A percentile compares a stretch with the other conserved stretches of the same genome.
Conservation (phyloP, 1,140 invertebrate genomes). For the Bombus haemorrhoidalis region DNA sequence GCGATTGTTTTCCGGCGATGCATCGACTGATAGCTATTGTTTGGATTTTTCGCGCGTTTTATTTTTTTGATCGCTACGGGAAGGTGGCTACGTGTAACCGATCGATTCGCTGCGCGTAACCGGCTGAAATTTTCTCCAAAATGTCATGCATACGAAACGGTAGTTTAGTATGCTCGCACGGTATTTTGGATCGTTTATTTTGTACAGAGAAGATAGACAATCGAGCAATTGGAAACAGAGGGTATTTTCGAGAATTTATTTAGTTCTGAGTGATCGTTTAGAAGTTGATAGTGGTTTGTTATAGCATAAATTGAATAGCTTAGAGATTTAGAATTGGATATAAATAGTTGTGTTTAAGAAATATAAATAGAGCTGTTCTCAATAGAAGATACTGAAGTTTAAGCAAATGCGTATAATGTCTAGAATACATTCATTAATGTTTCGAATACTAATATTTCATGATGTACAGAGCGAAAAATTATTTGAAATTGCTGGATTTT, state of each 20-base stretch:
- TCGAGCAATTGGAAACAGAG: slow-evolving; percentile 27
- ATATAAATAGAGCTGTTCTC: not conserved
- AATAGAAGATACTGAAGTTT: not conserved
- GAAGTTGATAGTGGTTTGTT: not conserved
- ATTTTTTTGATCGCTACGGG: not conserved
- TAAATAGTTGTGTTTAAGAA: not conserved
- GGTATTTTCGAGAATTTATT: slow-evolving; percentile 1
- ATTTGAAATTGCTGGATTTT: not conserved
- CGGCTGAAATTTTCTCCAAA: slow-evolving; percentile 46
- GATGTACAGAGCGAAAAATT: not conserved
- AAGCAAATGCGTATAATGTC: not conserved
- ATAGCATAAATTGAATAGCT: not conserved
- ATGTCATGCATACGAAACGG: slow-evolving; percentile 54
- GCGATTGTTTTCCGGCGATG: not conserved
- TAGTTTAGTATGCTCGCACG: not conserved
- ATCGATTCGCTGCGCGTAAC: slow-evolving; percentile 46
- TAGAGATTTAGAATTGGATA: not conserved
- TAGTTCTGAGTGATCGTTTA: not conserved
- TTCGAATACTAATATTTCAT: too few relatives aligned
- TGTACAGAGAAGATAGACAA: slow-evolving; percentile 6
- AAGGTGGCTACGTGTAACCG: not conserved
- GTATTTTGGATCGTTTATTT: not conserved
- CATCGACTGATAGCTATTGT: not conserved
- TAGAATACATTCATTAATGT: not conserved
- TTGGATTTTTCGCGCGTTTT: slow-evolving; percentile 31